Evolutionary conservation across 2,888 invertebrate genomes (phyloP).

Genomic region (Agrypnus murinus): DNA sequence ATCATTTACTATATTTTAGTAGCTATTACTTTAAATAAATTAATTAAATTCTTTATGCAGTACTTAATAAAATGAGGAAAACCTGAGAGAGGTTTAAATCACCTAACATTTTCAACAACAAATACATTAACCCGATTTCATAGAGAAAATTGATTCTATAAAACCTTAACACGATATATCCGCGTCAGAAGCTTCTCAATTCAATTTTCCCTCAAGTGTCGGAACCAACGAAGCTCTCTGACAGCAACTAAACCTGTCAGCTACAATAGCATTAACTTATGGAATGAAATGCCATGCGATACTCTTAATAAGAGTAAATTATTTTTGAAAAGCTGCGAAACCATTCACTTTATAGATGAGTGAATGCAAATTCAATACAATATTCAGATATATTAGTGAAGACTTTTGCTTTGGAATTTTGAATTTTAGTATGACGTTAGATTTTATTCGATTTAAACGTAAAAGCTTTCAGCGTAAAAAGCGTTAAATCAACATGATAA

Average conservation of each 20-base stretch:
- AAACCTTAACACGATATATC: slow-evolving; percentile 48
- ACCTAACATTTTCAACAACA: slow-evolving; percentile 26
- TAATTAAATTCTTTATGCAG: background rate
- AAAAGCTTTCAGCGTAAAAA: no score
- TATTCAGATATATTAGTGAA: no score
- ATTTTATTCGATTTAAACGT: no score
- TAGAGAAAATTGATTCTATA: slow-evolving; percentile 45
- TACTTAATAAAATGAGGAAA: no score
- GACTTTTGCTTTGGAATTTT: no score
- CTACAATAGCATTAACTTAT: slow-evolving; percentile 46
- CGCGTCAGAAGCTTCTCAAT: slow-evolving; percentile 48
- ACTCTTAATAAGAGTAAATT: slow-evolving; percentile 22
- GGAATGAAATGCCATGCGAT: slow-evolving; percentile 31
- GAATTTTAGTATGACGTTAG: no score
- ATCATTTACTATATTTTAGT: no score
- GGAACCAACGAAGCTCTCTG: slow-evolving; percentile 43
- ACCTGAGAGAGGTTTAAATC: background rate
- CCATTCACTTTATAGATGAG: background rate
- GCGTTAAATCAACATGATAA: no score
- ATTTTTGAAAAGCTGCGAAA: slow-evolving; percentile 28
- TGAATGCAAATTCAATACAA: no score
- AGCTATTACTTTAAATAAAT: background rate
- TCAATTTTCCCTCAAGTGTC: slow-evolving; percentile 49
- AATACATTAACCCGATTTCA: slow-evolving; percentile 43
- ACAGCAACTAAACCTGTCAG: slow-evolving; percentile 47